Base-by-base conservation (phyloP, 1,140 invertebrate species). In the Leptinotarsa defecta region DNA sequence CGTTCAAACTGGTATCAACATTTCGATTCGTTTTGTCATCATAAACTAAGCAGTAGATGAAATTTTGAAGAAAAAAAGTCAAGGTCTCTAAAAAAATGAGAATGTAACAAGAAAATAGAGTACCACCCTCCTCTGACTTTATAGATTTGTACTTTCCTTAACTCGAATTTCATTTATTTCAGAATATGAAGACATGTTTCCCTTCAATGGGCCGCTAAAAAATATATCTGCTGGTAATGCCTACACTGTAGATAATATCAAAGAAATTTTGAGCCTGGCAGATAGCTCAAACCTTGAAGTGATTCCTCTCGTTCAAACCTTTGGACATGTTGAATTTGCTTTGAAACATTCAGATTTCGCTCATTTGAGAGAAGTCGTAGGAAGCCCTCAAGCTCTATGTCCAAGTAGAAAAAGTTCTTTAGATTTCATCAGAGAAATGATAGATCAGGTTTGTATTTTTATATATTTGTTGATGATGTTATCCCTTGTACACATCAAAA, bases 151-250 rank as follows among this genome's bases (percentile, higher is more conserved):
- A 6, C 27, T 6, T 34, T 34, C 5, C 27, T 1, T 6, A 8
- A 34, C 27, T 34, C 5, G 6, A 11, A 43, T 43, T 43, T 11
- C 8, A 43, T 43, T 11, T 11, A 43, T 82, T 81, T 17, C 98
- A 71, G 98, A 99, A 86, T 99, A 98, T 87, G 98, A 99, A 87
- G 98, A 99, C 81, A 98, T 97, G 94, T 99, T 99, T 86, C 97
- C 97, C 0, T 99, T 94, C 85, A 88, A 87, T 24, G 94, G 91
- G 1, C 84, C 86, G 1, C 84, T 99, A 4, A 86, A 84, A 71
- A 85, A 88, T 68, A 86, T 97, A 8, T 87, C 90, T 1, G 92
- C 95, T 4, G 87, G 86, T 48, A 95, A 97, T 87, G 91, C 91
- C 69, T 99, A 98, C 83, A 90, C 89, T 0, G 88, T 86, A 79